A percentile compares a stretch with the other conserved stretches of the same genome.
These are phyloP conservation scores for Porites cylindrica DNA, from an alignment of 92 coral and sea anemone species.

Conservation along the genomic window DNA sequence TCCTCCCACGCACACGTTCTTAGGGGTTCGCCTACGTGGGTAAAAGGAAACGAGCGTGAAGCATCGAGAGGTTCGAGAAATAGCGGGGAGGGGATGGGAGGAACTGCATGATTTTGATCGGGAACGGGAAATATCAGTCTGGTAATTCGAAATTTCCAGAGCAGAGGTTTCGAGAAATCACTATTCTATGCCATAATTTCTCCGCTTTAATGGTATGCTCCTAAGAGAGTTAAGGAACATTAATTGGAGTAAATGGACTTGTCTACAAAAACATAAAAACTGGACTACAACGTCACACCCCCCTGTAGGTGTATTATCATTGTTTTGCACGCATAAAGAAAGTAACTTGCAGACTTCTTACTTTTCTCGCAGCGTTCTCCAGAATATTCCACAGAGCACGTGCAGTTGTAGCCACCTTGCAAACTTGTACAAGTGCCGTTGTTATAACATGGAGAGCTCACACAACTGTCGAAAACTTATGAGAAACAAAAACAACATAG, in stretches of 20 bases:
- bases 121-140: no score
- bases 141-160: no score
- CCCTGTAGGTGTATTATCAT: no score
- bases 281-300: not conserved
- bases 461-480: slow-evolving; percentile 18
- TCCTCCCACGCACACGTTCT: no score
- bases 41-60: not conserved
- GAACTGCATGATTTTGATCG: no score
- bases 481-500: no score
- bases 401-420: slow-evolving; percentile 47
- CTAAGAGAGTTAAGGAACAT: no score
- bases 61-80: not conserved
- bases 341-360: not conserved
- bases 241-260: no score
- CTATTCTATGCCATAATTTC: no score
- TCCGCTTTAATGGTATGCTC: no score
- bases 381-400: slow-evolving; percentile 30
- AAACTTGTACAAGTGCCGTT: slow-evolving; percentile 30
- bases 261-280: not conserved
- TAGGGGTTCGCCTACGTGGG: no score
- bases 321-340: not conserved
- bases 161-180: no score
- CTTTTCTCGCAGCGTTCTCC: slow-evolving; percentile 47
- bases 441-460: slow-evolving; percentile 37
- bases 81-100: not conserved